Base-by-base conservation (phyloP, 2,797 vertebrate species). In the Zenarchopterus dispar region DNA sequence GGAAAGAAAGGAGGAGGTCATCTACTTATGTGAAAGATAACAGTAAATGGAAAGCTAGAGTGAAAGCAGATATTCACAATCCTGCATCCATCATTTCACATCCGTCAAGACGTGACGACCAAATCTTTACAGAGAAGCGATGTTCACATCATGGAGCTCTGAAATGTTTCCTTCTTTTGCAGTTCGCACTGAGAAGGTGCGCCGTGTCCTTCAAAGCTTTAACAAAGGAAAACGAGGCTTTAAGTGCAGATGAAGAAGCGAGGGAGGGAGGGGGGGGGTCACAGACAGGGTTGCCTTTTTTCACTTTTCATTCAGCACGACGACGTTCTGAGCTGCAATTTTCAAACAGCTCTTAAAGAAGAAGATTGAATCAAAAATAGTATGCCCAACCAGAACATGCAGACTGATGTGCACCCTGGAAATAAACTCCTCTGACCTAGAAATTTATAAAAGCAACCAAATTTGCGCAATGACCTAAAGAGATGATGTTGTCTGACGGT, bases 1-100 rank as follows among this genome's bases (percentile, higher is more conserved):
- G 18, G 51, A 71, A 46, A 84, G 58, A 72, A 24, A 72, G 51
- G 62, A 65, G 54, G 51, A 84, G 46, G 70, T 41, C 28, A 55
- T 69, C 78, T 48, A 62, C 55, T 81, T 61, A 76, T 62, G 17
- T 62, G 60, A 69, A 52, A 71, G 56, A 80, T 58, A 62, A 70
- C 61, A 76, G 62, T 15, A 31, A 71, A 80, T 58, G 77, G 73
- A 80, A 82, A 73, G 83, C 62, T 41, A 36, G 39, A 73, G 67
- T 26, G 75, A 56, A 72, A 83, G 59, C 57, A 78, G 46, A 73
- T 47, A 50, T 6, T 48, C 13, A 77, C 55, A 75, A 48, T 53
- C 41, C 69, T 23, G 8, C 19, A 64, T 36, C 13, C 28, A 54
- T 42, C 47, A n/a, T 52, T 24, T 60, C 19, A 50, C 26, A 45